phyloP scores from a whole-genome alignment of 1,140 invertebrate genomes.

The Ceratina calcarata region DNA sequence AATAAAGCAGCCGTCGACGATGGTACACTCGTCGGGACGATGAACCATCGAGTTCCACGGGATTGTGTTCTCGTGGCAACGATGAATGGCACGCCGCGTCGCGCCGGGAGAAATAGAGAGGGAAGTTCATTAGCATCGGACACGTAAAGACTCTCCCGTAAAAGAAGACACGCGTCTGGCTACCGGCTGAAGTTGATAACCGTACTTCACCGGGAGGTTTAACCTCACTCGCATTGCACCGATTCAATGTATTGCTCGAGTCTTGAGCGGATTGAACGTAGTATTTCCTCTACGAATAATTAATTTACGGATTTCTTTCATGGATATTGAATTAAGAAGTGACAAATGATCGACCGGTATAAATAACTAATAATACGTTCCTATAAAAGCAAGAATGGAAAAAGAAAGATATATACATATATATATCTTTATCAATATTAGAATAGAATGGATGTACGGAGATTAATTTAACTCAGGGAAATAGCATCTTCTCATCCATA shows the following conservation, averaged over 20 bases:
- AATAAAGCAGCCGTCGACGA: constrained; percentile 61
- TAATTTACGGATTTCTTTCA: neutral
- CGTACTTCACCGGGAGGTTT: constrained; percentile 11
- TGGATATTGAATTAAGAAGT: neutral
- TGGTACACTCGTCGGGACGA: constrained; percentile 27
- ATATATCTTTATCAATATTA: neutral
- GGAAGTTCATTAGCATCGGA: constrained; percentile 51
- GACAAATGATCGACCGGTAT: neutral
- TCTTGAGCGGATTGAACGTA: neutral
- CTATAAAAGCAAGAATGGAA: neutral
- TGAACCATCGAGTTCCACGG: constrained; percentile 26
- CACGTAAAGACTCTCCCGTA: constrained; percentile 47
- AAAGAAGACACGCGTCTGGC: constrained; percentile 33
- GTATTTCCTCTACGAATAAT: neutral
- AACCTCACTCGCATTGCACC: neutral
- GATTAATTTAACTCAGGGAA: neutral
- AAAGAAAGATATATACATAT: too few species aligned
- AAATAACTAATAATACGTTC: neutral
- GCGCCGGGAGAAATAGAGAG: neutral
- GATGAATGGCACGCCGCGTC: constrained; percentile 7
- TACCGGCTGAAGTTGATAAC: constrained; percentile 22
- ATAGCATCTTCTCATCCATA: neutral
- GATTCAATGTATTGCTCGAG: neutral
- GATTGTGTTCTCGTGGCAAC: neutral
- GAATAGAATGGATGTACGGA: neutral